Base-by-base conservation (phyloP, 2,888 invertebrate genomes). In the Cantharis lateralis region DNA sequence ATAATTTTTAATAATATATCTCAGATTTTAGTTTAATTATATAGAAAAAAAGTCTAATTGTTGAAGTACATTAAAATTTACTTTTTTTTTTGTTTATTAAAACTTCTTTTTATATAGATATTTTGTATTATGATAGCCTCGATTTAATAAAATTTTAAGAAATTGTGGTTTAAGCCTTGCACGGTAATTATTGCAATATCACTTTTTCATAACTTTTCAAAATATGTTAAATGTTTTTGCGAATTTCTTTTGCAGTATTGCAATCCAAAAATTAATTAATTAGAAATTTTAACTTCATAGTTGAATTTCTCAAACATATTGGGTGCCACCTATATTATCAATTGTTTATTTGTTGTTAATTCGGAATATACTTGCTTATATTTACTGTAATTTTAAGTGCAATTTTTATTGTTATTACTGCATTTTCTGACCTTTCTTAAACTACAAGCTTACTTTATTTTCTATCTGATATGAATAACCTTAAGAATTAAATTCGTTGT, bases 401-500 rank as follows among this genome's bases (percentile, higher is more conserved):
- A 32, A n/a, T n/a, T 13, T 7, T 48, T n/a, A 48, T n/a, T 48
- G n/a, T 48, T 48, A n/a, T n/a, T 48, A 48, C 2, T 48, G 5
- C 48, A n/a, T n/a, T 3, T 48, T 9, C 9, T 48, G 48, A 48
- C 48, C 48, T 48, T 48, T 7, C n/a, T 48, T 48, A 48, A 32
- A 48, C 7, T n/a, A 20, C 7, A 64, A 13, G 7, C 20, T 10
- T 20, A 64, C 64, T 20, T 7, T 20, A 18, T 64, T 13, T 64
- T 48, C n/a, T n/a, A 20, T 66, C 15, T 66, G 20, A 20, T 20
- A 15, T 3, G n/a, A 66, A 68, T 62, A 68, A 68, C 72, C 72
- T 72, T 68, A 20, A 68, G 15, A 16, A 61, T 61, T 68, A 32
- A 72, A 68, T 61, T 72, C 68, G 68, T 72, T 26, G 24, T 26